Base-by-base conservation (phyloP, 2,113 vertebrate species). In the Tympanuchus pallidicinctus region DNA sequence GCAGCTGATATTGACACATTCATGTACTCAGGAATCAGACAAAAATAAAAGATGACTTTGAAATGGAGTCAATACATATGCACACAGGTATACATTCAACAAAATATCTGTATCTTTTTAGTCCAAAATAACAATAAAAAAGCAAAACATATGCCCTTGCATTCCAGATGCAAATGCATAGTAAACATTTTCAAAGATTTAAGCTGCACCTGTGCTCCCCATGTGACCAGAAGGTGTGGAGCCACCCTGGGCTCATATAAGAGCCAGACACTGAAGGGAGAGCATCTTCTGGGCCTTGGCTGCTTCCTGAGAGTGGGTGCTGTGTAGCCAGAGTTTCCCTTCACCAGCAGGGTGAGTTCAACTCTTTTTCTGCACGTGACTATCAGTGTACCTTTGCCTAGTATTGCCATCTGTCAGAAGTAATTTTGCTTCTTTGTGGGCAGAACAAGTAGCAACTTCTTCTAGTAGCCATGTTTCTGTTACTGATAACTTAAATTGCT, bases 391-490 rank as follows among this genome's bases (percentile, higher is more conserved):
- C 14, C 52, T 54, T 28, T 54, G 8, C 52, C 52, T 54, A 28
- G 8, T 28, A 28, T 54, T 5, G 3, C 27, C 30, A 30, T 17
- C 27, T 30, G 27, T 30, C 27, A 17, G 14, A 54, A 54, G 52
- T 15, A 54, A 54, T 54, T 30, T 28, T 54, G 52, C 27, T 54
- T 28, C 52, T 30, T 17, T 54, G 52, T 54, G 52, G 14, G 9
- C 15, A 27, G 25, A 25, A 30, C 52, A 54, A 54, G 15, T 17
- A 2, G 9, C 12, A 60, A 24, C 27, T 71, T 11, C 36, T 63
- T 59, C n/a, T 38, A 34, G 18, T 22, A 83, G 36, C 14, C 7
- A 0, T 0, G 1, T 32, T 84, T 56, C 47, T 48, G 59, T 60
- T 60, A n/a, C 0, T 21, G 8, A 57, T 32, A 59, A 12, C 4